These are phyloP conservation scores for Peribatodes rhomboidaria DNA, from an alignment of 2,888 invertebrate species.

Conservation along the genomic window DNA sequence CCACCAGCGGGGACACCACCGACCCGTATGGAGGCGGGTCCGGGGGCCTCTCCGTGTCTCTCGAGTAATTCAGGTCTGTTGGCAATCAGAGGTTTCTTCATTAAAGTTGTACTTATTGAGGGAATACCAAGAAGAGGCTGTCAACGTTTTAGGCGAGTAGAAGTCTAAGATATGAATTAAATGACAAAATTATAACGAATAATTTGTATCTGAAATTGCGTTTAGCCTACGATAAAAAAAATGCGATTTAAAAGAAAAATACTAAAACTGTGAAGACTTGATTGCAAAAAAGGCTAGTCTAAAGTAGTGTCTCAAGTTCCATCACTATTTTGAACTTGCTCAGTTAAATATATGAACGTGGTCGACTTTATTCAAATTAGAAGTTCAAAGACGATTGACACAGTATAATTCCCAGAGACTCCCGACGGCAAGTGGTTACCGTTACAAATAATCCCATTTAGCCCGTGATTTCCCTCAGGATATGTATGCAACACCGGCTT, in stretches of 20 bases:
- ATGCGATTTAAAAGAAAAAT: no score
- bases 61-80: slow-evolving; percentile 75
- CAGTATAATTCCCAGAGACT: slow-evolving; percentile 6
- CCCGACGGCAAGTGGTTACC: slow-evolving; percentile 16
- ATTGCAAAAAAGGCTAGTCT: no score
- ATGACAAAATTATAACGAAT: no score
- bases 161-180: no score
- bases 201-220: no score
- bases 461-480: slow-evolving; percentile 33
- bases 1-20: slow-evolving; percentile 74
- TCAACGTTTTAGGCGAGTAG: no score
- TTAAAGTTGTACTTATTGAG: background rate
- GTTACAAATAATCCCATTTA: slow-evolving; percentile 34
- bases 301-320: no score
- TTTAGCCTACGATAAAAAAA: no score
- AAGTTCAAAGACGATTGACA: slow-evolving; percentile 9
- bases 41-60: slow-evolving; percentile 73
- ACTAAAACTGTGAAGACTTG: no score
- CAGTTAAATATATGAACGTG: background rate
- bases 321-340: background rate
- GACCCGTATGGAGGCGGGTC: slow-evolving; percentile 79
- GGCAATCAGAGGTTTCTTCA: slow-evolving; percentile 4
- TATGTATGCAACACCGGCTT: slow-evolving; percentile 23
- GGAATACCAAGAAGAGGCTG: no score
- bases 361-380: background rate